These are phyloP conservation scores for Fratercula arctica DNA, from an alignment of 2,797 vertebrate species.

Conservation along the genomic window DNA sequence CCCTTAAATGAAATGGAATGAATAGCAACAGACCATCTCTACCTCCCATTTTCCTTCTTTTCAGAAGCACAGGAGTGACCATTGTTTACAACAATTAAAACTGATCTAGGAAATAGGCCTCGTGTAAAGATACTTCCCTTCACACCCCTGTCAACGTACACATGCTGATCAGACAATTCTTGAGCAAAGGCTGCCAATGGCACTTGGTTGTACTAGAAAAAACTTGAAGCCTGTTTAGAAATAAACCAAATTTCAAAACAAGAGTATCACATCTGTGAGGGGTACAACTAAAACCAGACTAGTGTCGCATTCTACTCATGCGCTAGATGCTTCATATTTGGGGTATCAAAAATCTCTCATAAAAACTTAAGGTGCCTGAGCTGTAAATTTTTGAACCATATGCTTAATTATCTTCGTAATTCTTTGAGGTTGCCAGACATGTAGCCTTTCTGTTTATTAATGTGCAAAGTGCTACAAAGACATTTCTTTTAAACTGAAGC, in stretches of 20 bases:
- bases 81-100: neutral
- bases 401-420: accelerated
- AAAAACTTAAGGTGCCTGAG: neutral
- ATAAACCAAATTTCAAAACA: neutral
- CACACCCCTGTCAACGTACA: no score
- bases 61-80: neutral
- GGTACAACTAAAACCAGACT: neutral
- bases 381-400: neutral
- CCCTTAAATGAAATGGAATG: neutral
- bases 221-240: neutral
- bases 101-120: neutral
- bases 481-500: neutral
- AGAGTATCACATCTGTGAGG: neutral
- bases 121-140: neutral
- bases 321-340: neutral
- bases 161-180: neutral
- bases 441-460: neutral
- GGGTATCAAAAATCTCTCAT: neutral
- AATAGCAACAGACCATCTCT: neutral
- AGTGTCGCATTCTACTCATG: neutral
- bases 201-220: neutral
- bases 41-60: neutral
- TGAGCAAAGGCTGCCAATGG: neutral
- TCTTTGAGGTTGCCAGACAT: neutral
- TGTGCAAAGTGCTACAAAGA: neutral